Conservation (phyloP, 2,797 vertebrate species). For the Tokudaia muenninki region DNA sequence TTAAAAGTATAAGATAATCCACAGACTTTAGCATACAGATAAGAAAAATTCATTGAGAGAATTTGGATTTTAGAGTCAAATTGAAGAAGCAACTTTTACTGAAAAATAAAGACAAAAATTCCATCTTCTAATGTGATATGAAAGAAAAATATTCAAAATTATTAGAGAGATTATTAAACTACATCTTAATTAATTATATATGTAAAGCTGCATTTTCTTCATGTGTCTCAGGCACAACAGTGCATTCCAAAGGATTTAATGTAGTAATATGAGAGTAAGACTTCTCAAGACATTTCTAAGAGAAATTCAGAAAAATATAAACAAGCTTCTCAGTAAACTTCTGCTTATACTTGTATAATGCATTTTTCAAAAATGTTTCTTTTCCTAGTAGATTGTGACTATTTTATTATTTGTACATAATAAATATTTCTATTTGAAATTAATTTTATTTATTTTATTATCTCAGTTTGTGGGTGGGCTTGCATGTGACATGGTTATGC, state of each 20-base stretch:
- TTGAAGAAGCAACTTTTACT: neutral
- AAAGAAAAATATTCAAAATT: neutral
- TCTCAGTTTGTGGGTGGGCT: neutral
- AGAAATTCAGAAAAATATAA: neutral
- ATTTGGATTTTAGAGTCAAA: neutral
- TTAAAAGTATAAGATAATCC: neutral
- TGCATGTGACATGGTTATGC: neutral
- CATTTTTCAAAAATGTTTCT: neutral
- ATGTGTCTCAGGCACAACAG: neutral
- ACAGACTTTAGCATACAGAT: neutral
- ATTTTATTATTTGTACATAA: neutral
- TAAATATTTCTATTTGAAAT: too few relatives aligned
- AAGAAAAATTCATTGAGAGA: neutral
- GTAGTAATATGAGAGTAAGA: neutral
- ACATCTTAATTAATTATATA: neutral
- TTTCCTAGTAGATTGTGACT: neutral
- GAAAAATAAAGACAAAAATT: constrained; percentile 4
- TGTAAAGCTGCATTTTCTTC: neutral
- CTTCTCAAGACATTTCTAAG: neutral
- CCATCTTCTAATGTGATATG: neutral
- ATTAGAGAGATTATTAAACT: neutral
- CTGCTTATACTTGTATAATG: neutral
- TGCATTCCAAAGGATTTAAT: neutral
- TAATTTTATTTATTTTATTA: neutral
- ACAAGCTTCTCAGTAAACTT: neutral